A percentile compares a stretch with the other conserved stretches of the same genome.
These are phyloP conservation scores for Saturnia japonica DNA, from an alignment of 2,888 invertebrate species.

Conservation along the genomic window DNA sequence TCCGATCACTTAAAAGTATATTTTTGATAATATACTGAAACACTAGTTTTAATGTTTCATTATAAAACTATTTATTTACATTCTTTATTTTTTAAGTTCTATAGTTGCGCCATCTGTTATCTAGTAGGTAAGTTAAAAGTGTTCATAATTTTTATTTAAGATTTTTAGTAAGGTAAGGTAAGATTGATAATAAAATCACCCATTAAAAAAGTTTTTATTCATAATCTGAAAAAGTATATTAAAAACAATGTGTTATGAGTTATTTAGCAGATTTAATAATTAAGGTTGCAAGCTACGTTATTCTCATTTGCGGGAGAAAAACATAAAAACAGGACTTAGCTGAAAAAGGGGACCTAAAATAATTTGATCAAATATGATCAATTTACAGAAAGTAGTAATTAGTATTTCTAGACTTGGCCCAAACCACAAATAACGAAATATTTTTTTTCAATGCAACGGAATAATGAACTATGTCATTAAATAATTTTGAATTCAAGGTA, in stretches of 20 bases:
- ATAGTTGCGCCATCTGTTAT: conserved; percentile 9
- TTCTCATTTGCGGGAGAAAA: neutral
- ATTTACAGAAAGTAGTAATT: too few relatives aligned
- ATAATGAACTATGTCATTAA: too few relatives aligned
- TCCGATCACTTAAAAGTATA: too few relatives aligned
- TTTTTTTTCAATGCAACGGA: too few relatives aligned
- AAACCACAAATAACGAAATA: too few relatives aligned
- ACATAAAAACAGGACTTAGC: neutral
- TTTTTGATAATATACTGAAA: too few relatives aligned
- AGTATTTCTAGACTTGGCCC: too few relatives aligned
- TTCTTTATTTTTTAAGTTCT: neutral
- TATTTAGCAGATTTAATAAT: neutral
- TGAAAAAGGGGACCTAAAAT: neutral
- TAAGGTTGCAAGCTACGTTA: neutral
- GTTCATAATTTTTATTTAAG: too few relatives aligned
- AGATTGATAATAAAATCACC: neutral
- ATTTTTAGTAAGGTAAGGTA: neutral
- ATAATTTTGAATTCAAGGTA: too few relatives aligned
- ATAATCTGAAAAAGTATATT: neutral
- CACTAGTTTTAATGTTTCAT: too few relatives aligned
- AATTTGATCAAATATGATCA: neutral
- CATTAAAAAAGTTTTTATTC: neutral
- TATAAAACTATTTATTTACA: too few relatives aligned
- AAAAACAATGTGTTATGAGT: neutral
- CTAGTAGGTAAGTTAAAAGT: neutral